Conservation (phyloP, 2,113 vertebrate species). For the Castor canadensis region DNA sequence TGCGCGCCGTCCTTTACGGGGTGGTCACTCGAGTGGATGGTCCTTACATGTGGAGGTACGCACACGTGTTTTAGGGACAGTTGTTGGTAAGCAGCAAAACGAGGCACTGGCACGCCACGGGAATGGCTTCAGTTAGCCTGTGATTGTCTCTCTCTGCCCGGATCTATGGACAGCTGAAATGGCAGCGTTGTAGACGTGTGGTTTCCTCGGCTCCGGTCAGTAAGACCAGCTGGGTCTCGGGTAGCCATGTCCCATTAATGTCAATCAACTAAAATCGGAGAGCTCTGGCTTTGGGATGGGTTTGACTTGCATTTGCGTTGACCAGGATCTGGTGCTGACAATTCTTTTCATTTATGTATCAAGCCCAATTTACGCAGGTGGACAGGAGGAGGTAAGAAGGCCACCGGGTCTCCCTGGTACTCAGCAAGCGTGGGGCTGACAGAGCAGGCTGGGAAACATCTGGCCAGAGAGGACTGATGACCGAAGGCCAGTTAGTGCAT, state of each 20-base stretch:
- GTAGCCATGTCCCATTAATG: neutral
- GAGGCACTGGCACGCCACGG: neutral
- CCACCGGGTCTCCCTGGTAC: neutral
- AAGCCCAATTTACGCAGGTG: neutral
- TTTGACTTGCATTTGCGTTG: neutral
- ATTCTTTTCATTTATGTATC: neutral
- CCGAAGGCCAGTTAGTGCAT: neutral
- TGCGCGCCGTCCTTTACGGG: slow-evolving; percentile 53
- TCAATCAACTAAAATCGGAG: neutral
- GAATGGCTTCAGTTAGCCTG: neutral
- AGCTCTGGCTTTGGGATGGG: neutral
- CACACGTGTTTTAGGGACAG: neutral
- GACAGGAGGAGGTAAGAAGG: neutral
- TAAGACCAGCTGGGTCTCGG: neutral
- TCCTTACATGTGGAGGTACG: neutral
- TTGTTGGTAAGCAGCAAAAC: neutral
- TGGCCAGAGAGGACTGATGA: neutral
- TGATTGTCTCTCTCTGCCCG: neutral
- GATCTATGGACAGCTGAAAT: neutral
- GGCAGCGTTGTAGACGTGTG: neutral
- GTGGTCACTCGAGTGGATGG: slow-evolving; percentile 36
- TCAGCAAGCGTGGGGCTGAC: neutral
- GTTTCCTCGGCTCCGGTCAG: neutral
- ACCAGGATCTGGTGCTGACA: neutral
- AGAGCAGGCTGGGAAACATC: neutral